Percentiles rank a stretch among this genome's conserved stretches.
Conservation (phyloP, 2,797 vertebrate genomes). For the Rhadinocentrus ornatus region DNA sequence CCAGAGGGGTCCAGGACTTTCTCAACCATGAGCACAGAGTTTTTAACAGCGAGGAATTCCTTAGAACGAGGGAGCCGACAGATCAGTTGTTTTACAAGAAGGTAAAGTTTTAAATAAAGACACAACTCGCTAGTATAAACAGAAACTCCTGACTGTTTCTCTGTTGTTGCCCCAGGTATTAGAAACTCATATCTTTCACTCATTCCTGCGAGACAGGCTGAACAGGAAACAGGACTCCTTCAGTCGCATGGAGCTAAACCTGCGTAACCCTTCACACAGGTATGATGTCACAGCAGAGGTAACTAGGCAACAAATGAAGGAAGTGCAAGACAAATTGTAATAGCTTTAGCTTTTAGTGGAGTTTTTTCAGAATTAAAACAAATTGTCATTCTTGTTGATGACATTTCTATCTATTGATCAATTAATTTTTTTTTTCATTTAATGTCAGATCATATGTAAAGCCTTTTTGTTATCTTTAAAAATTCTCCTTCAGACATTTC, state of each 20-base stretch:
- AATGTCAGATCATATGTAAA: too few relatives aligned
- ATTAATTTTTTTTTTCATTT: too few relatives aligned
- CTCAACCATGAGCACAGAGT: slow-evolving; percentile 95
- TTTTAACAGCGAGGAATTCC: slow-evolving; percentile 96
- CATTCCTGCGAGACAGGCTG: slow-evolving; percentile 93
- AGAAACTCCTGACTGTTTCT: slow-evolving; percentile 14
- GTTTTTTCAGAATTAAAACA: neutral
- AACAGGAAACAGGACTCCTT: slow-evolving; percentile 91
- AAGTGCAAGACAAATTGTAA: neutral
- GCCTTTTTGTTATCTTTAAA: neutral
- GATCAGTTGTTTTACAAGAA: slow-evolving; percentile 93
- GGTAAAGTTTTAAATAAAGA: slow-evolving; percentile 71
- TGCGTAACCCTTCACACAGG: slow-evolving; percentile 86
- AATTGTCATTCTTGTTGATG: neutral
- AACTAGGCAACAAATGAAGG: slow-evolving; percentile 2
- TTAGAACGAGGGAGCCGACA: slow-evolving; percentile 84
- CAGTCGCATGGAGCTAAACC: slow-evolving; percentile 86
- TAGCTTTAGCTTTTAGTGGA: too few relatives aligned
- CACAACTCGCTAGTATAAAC: neutral
- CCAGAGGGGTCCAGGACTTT: slow-evolving; percentile 92
- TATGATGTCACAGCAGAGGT: slow-evolving; percentile 58
- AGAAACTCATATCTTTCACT: slow-evolving; percentile 95
- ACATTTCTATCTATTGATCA: too few relatives aligned
- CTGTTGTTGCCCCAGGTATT: slow-evolving; percentile 83
- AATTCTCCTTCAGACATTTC: neutral